Base-by-base conservation (phyloP, 2,113 vertebrate genomes). In the Hiodon tergisus region DNA sequence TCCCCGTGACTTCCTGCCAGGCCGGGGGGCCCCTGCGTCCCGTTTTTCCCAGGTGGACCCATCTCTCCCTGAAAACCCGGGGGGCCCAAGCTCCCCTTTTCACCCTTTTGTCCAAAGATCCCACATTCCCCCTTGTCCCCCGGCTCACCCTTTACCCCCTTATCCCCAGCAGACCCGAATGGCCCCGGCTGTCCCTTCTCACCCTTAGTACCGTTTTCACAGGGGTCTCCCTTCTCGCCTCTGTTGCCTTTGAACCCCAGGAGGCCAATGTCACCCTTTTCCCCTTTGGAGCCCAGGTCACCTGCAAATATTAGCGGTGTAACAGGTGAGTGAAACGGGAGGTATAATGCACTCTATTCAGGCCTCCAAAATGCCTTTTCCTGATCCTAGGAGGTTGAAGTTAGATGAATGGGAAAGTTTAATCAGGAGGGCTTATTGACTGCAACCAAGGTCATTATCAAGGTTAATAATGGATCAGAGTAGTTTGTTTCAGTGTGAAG, bases 71-170 rank as follows among this genome's bases (percentile, higher is more conserved):
- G 93, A 1, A 94, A 90, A 7, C 95, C 95, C 62, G 91, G 90
- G 2, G 66, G 54, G 0, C 96, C 95, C 0, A 74, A 75, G 53
- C 94, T 92, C 0, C 95, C 95, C 58, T 80, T 83, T 0, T 94
- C 92, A 0, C 96, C 96, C 82, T 90, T 94, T 0, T 78, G 89
- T 1, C 95, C 94, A 0, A 89, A 88, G 31, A 89, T 82, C 51
- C 94, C 92, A 0, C 89, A 93, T 67, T 89, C 89, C 0, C 97
- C 96, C 52, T 93, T 95, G 2, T 94, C 92, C 4, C 97, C 96
- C 0, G 79, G 82, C 46, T 94, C 93, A 14, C 97, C 97, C 67
- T 95, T 96, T 3, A 90, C 83, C 5, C 95, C 95, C 71, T 81
- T 85, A 3, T 85, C 87, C 46, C 94, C 91, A 0, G 78, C 81